A percentile compares a stretch with the other conserved stretches of the same genome.
These are phyloP conservation scores for Diglossa cyanea DNA, from an alignment of 2,797 vertebrate genomes.

Conservation along the genomic window DNA sequence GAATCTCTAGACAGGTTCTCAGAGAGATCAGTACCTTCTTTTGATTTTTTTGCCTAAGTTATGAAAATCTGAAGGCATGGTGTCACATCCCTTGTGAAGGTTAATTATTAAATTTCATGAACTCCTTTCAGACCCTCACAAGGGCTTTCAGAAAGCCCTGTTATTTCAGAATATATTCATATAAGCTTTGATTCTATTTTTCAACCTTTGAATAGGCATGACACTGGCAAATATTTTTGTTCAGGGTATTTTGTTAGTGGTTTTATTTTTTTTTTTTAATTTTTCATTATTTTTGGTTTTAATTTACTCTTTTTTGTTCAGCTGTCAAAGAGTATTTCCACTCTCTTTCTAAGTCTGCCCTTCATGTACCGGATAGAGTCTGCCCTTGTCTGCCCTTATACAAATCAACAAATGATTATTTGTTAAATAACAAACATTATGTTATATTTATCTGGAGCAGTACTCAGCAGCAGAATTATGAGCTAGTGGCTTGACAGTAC, in stretches of 20 bases:
- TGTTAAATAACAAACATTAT: neutral
- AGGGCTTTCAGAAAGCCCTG: neutral
- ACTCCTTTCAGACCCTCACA: neutral
- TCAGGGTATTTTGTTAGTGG: accelerated
- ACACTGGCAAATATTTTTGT: neutral
- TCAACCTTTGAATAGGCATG: neutral
- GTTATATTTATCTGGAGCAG: neutral
- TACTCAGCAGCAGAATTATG: neutral
- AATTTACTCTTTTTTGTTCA: neutral
- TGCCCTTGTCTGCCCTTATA: neutral
- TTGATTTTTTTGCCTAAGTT: neutral
- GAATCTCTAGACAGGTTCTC: neutral
- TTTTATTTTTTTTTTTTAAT: accelerated
- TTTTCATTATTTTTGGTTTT: neutral
- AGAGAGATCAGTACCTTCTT: neutral
- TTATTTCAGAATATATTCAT: neutral
- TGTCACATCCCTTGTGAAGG: neutral
- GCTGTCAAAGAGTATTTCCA: neutral
- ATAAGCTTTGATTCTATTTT: neutral
- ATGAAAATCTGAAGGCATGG: neutral
- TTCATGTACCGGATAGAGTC: neutral
- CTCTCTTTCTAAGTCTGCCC: neutral
- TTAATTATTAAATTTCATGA: neutral
- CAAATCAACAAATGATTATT: neutral
- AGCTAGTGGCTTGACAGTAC: neutral